These are phyloP conservation scores for Drosophila pullipes DNA, from an alignment of 2,888 invertebrate species.

Conservation along the genomic window DNA sequence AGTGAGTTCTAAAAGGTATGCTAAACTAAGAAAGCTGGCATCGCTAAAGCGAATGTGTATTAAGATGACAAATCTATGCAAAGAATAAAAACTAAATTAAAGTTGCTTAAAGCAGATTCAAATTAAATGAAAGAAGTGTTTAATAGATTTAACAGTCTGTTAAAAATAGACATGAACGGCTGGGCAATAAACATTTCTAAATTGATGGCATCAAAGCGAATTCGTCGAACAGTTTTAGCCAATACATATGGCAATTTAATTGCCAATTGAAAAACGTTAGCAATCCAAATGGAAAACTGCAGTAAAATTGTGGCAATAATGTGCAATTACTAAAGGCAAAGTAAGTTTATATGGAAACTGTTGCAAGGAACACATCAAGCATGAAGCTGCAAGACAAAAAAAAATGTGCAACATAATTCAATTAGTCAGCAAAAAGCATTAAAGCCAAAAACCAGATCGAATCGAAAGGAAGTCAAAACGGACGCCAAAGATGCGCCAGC, in stretches of 20 bases:
- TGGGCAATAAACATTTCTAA: not conserved
- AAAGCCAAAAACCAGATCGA: conserved; percentile 29
- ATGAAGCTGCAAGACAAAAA: conserved; percentile 55
- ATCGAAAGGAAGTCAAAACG: conserved; percentile 52
- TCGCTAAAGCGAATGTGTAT: fast-evolving
- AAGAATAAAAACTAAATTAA: not conserved
- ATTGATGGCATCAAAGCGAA: conserved; percentile 3
- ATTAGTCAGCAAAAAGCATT: conserved; percentile 54
- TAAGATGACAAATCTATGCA: not conserved
- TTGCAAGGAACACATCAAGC: conserved; percentile 59
- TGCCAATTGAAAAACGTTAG: conserved; percentile 6
- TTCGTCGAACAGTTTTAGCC: not conserved
- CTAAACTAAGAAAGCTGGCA: too few relatives aligned
- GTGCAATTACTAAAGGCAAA: conserved; percentile 59
- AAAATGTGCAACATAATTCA: conserved; percentile 78
- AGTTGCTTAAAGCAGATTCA: not conserved
- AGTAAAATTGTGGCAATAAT: conserved; percentile 47
- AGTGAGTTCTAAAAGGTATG: not conserved
- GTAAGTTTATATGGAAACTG: conserved; percentile 30
- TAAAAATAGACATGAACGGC: not conserved
- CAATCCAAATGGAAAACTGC: conserved; percentile 4
- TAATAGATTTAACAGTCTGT: not conserved
- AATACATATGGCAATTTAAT: not conserved
- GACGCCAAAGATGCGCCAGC: conserved; percentile 47
- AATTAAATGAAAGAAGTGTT: not conserved